Conservation (phyloP, 2,113 vertebrate genomes). For the Hippocampus zosterae region DNA sequence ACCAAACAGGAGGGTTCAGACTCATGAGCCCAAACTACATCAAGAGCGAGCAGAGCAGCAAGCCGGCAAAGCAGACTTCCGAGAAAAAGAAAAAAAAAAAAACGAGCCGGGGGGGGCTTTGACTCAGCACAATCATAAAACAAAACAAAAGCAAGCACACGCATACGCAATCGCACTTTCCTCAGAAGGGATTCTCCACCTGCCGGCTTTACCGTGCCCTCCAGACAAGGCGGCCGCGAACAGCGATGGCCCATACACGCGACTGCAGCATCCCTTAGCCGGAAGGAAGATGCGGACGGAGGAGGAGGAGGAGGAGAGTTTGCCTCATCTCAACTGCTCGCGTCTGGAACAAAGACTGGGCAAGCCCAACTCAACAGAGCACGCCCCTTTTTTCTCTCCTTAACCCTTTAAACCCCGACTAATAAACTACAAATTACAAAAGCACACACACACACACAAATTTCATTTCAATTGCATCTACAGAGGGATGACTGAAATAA, state of each 20-base stretch:
- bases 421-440: slow-evolving; percentile 24
- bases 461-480: not conserved
- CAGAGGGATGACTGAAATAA: not conserved
- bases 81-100: slow-evolving; percentile 7
- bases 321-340: slow-evolving; percentile 63
- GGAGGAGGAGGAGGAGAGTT: slow-evolving; percentile 15
- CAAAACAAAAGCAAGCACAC: slow-evolving; percentile 4
- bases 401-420: slow-evolving; percentile 32
- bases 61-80: slow-evolving; percentile 1
- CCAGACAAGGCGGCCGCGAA: slow-evolving; percentile 76
- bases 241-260: slow-evolving; percentile 80
- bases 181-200: not conserved
- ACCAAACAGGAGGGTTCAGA: not conserved
- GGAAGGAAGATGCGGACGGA: slow-evolving; percentile 28
- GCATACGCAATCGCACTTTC: slow-evolving; percentile 15
- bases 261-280: slow-evolving; percentile 60
- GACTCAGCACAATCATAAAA: slow-evolving; percentile 58
- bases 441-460: not conserved
- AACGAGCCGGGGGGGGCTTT: slow-evolving; percentile 39
- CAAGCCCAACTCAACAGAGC: slow-evolving; percentile 37
- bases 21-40: not conserved
- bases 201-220: slow-evolving; percentile 78
- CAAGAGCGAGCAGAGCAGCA: not conserved
- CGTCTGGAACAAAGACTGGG: slow-evolving; percentile 61
- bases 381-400: slow-evolving; percentile 23